Conservation (phyloP, 2,888 invertebrate genomes). For the Leptopilina myrica region DNA sequence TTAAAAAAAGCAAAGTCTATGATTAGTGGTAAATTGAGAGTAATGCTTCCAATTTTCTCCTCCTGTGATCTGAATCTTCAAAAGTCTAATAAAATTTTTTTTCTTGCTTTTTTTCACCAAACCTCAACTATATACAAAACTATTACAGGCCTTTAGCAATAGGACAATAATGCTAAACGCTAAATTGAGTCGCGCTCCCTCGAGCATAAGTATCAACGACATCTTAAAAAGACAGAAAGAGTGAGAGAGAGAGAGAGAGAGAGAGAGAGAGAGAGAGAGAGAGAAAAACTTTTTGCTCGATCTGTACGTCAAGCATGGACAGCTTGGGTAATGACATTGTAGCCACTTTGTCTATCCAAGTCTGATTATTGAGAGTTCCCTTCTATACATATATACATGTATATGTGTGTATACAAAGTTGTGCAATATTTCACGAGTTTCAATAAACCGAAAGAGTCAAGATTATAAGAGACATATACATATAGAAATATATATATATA, state of each 20-base stretch:
- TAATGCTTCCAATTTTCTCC: constrained; percentile 4
- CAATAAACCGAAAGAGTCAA: constrained; percentile 50
- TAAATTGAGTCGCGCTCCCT: background rate
- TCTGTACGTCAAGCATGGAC: constrained; percentile 31
- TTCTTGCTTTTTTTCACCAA: background rate
- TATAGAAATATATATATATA: no score
- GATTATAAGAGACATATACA: background rate
- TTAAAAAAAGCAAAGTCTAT: background rate
- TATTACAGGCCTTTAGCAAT: constrained; percentile 5
- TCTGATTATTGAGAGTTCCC: constrained; percentile 52
- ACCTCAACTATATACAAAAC: background rate
- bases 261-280: no score
- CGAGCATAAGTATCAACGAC: constrained; percentile 28
- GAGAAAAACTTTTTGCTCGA: constrained; percentile 13
- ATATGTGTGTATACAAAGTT: constrained; percentile 42
- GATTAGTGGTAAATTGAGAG: background rate
- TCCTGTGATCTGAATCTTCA: constrained; percentile 17
- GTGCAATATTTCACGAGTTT: constrained; percentile 55
- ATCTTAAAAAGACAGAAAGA: background rate
- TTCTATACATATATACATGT: no score
- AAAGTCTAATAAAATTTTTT: constrained; percentile 8
- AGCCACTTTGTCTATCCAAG: constrained; percentile 53
- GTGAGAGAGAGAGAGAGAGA: no score
- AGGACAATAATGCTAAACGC: no score
- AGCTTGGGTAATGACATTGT: constrained; percentile 57